A percentile compares a stretch with the other conserved stretches of the same genome.
Conservation (phyloP, 2,797 vertebrate species). For the Gallinago stenura region DNA sequence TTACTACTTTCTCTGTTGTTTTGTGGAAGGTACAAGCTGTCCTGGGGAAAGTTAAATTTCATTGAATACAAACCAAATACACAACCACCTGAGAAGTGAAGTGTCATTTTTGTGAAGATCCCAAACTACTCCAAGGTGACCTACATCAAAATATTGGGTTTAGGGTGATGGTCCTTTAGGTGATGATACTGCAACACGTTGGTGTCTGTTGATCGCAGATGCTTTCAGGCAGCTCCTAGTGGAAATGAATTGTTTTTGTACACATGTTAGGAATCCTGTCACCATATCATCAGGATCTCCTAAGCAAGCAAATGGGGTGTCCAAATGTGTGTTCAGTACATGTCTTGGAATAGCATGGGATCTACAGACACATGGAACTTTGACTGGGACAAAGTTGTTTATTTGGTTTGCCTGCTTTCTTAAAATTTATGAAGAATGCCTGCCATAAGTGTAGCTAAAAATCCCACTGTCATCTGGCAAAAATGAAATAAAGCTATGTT, state of each 20-base stretch:
- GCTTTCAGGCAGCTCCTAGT: background rate
- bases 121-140: background rate
- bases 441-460: conserved; percentile 4
- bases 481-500: background rate
- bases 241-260: background rate
- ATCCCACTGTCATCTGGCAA: background rate
- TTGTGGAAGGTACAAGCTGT: background rate
- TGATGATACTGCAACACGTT: background rate
- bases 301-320: background rate
- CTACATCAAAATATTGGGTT: background rate
- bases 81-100: background rate
- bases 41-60: background rate
- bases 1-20: background rate
- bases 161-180: background rate
- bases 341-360: background rate
- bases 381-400: background rate
- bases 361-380: background rate
- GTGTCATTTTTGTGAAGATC: background rate
- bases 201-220: background rate
- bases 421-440: conserved; percentile 1
- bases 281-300: background rate
- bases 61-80: background rate
- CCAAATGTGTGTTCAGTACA: background rate
- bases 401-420: conserved; percentile 22
- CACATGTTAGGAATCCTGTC: conserved; percentile 13